Evolutionary conservation across 2,888 invertebrate species (phyloP).

Genomic region (Hedya salicella): DNA sequence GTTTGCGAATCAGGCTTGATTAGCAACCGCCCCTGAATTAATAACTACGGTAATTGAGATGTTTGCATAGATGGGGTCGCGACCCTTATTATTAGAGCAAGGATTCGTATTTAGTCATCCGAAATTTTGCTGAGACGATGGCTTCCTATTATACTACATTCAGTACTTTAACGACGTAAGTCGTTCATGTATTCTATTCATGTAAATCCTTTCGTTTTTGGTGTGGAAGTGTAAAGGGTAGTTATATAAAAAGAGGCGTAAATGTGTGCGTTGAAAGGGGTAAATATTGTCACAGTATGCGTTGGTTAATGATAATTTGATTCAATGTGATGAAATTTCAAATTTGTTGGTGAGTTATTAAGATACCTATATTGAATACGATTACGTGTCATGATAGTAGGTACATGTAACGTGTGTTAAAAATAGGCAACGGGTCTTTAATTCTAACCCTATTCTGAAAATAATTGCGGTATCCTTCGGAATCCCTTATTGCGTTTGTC

Average conservation of each 20-base stretch:
- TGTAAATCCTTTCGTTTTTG: not conserved
- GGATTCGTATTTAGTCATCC: conserved; percentile 79
- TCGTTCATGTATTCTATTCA: not conserved
- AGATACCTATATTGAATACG: too few species aligned
- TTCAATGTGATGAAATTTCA: conserved; percentile 26
- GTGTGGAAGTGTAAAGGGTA: not conserved
- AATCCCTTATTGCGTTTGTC: too few species aligned
- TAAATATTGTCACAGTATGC: conserved; percentile 24
- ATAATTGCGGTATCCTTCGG: too few species aligned
- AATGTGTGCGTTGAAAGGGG: conserved; percentile 45
- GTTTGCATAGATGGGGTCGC: conserved; percentile 72
- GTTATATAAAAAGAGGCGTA: conserved; percentile 37
- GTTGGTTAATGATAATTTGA: conserved; percentile 29
- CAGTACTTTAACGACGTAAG: not conserved
- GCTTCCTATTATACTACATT: conserved; percentile 52
- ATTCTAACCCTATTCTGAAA: too few species aligned
- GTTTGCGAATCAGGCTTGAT: conserved; percentile 65
- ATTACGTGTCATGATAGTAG: too few species aligned
- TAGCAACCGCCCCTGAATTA: conserved; percentile 75
- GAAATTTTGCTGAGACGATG: conserved; percentile 70
- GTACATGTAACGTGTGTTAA: too few species aligned
- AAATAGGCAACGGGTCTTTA: too few species aligned
- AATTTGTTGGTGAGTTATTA: not conserved
- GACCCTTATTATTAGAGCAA: conserved; percentile 69
- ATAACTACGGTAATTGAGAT: conserved; percentile 82